Evolutionary conservation across 2,113 vertebrate species (phyloP).

Genomic region (Capreolus pygargus): DNA sequence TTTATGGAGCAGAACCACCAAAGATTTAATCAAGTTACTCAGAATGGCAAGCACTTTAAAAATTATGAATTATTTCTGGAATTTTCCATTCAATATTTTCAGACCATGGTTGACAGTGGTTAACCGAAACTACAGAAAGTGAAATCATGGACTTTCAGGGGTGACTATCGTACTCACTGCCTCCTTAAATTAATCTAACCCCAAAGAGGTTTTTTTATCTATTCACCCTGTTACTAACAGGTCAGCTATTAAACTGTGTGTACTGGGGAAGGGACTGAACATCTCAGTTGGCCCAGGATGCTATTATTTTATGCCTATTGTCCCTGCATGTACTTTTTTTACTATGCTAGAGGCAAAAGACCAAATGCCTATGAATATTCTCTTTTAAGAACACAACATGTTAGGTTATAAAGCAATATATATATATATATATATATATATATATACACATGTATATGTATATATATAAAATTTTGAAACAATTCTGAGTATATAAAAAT

Average conservation of each 20-base stretch:
- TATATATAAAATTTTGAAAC: not conserved
- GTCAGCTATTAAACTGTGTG: not conserved
- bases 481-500: not conserved
- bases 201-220: not conserved
- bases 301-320: not conserved
- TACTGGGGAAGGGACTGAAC: not conserved
- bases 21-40: not conserved
- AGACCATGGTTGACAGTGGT: not conserved
- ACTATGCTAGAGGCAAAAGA: not conserved
- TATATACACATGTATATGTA: not conserved
- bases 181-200: not conserved
- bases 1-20: not conserved
- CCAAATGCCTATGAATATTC: not conserved
- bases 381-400: not conserved
- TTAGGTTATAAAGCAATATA: constrained; percentile 3
- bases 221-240: not conserved
- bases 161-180: not conserved
- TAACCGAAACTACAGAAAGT: not conserved
- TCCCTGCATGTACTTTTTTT: not conserved
- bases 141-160: not conserved
- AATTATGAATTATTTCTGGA: not conserved
- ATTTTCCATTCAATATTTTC: not conserved
- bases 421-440: not conserved
- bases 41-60: not conserved
- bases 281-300: not conserved